phyloP scores from a whole-genome alignment of 2,113 vertebrate genomes.

The Trichomycterus rosablanca region DNA sequence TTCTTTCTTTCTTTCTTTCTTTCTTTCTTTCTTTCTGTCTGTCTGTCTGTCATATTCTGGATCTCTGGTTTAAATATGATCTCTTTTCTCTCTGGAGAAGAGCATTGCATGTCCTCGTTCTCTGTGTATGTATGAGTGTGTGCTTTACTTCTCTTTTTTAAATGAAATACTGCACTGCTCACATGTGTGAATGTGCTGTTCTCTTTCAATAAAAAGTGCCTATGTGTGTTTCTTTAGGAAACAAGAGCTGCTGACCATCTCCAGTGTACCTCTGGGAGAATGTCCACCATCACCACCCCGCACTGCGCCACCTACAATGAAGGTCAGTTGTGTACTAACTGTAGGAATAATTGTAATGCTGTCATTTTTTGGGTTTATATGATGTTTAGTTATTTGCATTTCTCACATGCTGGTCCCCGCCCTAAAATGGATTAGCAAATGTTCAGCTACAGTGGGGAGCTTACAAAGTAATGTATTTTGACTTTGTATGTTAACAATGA shows the following conservation, averaged over 20 bases:
- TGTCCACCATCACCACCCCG: conserved; percentile 86
- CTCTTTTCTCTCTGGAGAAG: conserved; percentile 12
- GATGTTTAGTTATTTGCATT: too few relatives aligned
- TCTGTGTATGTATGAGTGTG: conserved; percentile 18
- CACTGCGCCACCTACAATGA: conserved; percentile 89
- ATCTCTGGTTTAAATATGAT: background rate
- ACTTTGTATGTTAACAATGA: too few relatives aligned
- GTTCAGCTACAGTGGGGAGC: too few relatives aligned
- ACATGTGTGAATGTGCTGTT: background rate
- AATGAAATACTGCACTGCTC: background rate
- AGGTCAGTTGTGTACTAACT: too few relatives aligned
- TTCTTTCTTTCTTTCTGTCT: too few relatives aligned
- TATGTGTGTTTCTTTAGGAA: conserved; percentile 73
- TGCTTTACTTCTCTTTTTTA: conserved; percentile 1
- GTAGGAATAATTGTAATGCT: too few relatives aligned
- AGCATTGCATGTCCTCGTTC: background rate
- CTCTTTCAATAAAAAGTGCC: background rate
- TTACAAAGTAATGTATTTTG: too few relatives aligned
- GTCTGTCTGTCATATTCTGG: too few relatives aligned
- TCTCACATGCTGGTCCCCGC: too few relatives aligned
- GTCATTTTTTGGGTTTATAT: too few relatives aligned
- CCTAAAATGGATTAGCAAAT: too few relatives aligned
- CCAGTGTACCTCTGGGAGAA: conserved; percentile 75
- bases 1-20: too few relatives aligned
- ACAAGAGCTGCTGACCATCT: conserved; percentile 85